Conservation (phyloP, 1,140 invertebrate species). For the Drosophila bipectinata region DNA sequence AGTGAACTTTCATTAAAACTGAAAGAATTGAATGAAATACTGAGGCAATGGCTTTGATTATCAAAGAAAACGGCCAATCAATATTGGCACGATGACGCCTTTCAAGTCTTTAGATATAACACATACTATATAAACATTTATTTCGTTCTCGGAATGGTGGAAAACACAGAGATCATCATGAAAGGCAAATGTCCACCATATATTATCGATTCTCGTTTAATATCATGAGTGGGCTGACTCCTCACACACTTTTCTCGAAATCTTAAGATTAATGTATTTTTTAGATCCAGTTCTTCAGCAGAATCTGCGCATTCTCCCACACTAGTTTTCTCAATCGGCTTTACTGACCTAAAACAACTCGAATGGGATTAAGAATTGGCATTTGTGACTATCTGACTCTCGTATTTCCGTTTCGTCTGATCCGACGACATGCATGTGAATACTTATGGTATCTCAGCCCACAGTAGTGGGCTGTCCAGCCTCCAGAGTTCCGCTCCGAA, state of each 20-base stretch:
- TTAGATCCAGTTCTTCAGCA: no score
- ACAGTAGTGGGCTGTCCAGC: constrained; percentile 24
- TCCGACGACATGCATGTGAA: constrained; percentile 21
- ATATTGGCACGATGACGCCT: constrained; percentile 34
- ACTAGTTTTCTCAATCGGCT: constrained; percentile 28
- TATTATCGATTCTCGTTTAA: neutral
- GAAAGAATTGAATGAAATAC: constrained; percentile 12
- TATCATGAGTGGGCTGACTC: neutral
- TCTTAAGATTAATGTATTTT: no score
- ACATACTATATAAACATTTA: constrained; percentile 5
- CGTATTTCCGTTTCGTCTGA: constrained; percentile 44
- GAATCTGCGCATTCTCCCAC: constrained; percentile 7
- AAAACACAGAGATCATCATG: constrained; percentile 5
- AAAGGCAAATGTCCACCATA: neutral
- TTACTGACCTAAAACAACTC: constrained; percentile 75
- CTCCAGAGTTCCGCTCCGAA: constrained; percentile 35
- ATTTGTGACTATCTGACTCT: constrained; percentile 21
- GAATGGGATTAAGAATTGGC: constrained; percentile 54
- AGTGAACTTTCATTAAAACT: constrained; percentile 4
- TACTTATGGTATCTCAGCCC: constrained; percentile 5
- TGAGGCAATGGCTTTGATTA: neutral
- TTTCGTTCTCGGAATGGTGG: constrained; percentile 9
- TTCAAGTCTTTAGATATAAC: constrained; percentile 1
- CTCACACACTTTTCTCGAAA: neutral
- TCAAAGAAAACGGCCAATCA: constrained; percentile 15